phyloP scores from a whole-genome alignment of 2,797 vertebrate species.

The Lepus townsendii region DNA sequence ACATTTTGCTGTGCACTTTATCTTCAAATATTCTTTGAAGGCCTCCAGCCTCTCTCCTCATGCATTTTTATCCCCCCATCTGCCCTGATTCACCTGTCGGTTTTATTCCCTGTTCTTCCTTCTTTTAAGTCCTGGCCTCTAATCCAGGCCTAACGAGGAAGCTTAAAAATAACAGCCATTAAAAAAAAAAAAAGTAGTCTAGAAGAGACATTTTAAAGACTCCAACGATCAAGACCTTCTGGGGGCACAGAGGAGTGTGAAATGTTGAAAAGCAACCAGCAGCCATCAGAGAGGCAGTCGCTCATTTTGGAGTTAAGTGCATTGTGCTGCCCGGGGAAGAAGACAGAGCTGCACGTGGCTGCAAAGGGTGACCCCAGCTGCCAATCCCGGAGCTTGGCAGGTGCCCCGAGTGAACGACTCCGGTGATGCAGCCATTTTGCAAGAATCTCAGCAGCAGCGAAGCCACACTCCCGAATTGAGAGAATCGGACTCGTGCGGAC shows the following conservation, averaged over 20 bases:
- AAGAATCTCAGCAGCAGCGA: background rate
- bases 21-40: conserved; percentile 52
- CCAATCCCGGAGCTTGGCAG: background rate
- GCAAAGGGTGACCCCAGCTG: background rate
- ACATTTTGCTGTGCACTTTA: background rate
- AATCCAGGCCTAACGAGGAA: background rate
- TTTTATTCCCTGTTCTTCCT: conserved; percentile 66
- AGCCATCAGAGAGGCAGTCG: background rate
- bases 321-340: background rate
- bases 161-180: conserved; percentile 47
- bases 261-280: background rate
- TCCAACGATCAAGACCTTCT: conserved; percentile 23
- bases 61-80: background rate
- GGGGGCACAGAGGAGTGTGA: background rate
- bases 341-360: background rate
- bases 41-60: conserved; percentile 5
- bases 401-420: background rate
- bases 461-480: background rate
- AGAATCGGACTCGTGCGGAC: background rate
- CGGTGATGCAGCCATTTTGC: background rate
- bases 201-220: conserved; percentile 35
- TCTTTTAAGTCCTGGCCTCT: conserved; percentile 51
- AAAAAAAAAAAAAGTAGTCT: background rate
- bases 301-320: conserved; percentile 8
- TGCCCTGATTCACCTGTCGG: conserved; percentile 50